Evolutionary conservation across 2,888 invertebrate genomes (phyloP).

Genomic region (Spodoptera picta): DNA sequence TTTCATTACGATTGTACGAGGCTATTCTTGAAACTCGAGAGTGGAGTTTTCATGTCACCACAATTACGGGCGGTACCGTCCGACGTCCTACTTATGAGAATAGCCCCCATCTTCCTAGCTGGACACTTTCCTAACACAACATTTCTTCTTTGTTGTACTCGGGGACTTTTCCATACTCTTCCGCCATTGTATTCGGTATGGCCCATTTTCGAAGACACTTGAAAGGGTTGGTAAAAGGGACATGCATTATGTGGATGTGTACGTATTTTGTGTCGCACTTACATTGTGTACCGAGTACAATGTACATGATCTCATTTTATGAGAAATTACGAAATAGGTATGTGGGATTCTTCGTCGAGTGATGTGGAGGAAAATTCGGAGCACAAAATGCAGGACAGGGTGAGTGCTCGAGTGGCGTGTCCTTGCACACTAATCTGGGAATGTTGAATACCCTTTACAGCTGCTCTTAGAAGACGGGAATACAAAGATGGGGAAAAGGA

Average conservation of each 20-base stretch:
- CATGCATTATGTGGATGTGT: conserved; percentile 53
- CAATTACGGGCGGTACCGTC: conserved; percentile 48
- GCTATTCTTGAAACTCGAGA: conserved; percentile 42
- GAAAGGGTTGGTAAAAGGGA: conserved; percentile 63
- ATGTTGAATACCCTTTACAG: not conserved
- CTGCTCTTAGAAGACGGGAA: not conserved
- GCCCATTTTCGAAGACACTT: conserved; percentile 67
- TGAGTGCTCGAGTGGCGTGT: conserved; percentile 17
- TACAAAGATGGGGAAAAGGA: not conserved
- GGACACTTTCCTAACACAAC: conserved; percentile 66
- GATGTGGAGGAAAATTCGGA: conserved; percentile 9
- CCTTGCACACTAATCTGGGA: conserved; percentile 18
- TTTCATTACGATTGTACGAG: conserved; percentile 37
- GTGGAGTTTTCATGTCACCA: conserved; percentile 50
- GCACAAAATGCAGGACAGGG: conserved; percentile 24
- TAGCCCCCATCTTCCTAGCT: conserved; percentile 59
- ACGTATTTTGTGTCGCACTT: conserved; percentile 37
- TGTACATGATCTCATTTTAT: conserved; percentile 38
- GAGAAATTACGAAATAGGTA: conserved; percentile 19
- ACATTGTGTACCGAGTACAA: conserved; percentile 20
- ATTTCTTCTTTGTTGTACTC: conserved; percentile 64
- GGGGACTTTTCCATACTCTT: conserved; percentile 61
- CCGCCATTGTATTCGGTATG: conserved; percentile 63
- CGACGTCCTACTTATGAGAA: conserved; percentile 61
- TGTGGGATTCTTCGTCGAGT: conserved; percentile 7